phyloP scores from a whole-genome alignment of 2,888 invertebrate genomes.

The Litoditis marina region DNA sequence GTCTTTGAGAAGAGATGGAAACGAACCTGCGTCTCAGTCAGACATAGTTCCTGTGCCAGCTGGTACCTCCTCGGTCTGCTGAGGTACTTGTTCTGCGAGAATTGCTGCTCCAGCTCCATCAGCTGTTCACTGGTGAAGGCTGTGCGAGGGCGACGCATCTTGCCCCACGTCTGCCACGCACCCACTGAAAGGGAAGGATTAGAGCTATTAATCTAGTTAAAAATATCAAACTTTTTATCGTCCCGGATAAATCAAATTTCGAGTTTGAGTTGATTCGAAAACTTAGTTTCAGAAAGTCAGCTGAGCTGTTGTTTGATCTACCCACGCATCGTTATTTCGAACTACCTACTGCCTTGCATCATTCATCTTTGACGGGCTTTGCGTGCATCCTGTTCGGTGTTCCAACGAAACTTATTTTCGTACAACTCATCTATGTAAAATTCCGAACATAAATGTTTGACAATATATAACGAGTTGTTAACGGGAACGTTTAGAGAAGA shows the following conservation, averaged over 20 bases:
- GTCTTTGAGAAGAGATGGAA: background rate
- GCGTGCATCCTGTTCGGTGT: too few relatives aligned
- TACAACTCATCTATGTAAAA: too few relatives aligned
- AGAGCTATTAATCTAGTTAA: background rate
- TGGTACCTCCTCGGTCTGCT: constrained; percentile 96
- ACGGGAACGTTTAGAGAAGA: background rate
- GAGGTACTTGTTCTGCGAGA: constrained; percentile 96
- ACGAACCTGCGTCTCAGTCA: constrained; percentile 92
- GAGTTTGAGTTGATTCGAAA: constrained; percentile 2
- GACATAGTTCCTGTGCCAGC: constrained; percentile 92
- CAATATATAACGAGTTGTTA: background rate
- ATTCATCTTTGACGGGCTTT: too few relatives aligned
- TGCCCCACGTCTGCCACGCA: constrained; percentile 66
- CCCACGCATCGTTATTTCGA: too few relatives aligned
- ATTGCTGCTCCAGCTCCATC: constrained; percentile 94
- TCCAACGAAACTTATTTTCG: too few relatives aligned
- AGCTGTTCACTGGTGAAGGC: constrained; percentile 97
- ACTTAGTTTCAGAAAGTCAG: background rate
- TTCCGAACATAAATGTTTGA: constrained; percentile 8
- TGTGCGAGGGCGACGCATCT: constrained; percentile 87
- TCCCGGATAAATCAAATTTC: background rate
- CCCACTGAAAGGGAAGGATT: constrained; percentile 43
- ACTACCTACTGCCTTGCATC: too few relatives aligned
- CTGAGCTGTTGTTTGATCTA: background rate
- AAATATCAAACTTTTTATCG: background rate